These are phyloP conservation scores for Stegana nigrithorax DNA, from an alignment of 2,888 invertebrate genomes.

Conservation along the genomic window DNA sequence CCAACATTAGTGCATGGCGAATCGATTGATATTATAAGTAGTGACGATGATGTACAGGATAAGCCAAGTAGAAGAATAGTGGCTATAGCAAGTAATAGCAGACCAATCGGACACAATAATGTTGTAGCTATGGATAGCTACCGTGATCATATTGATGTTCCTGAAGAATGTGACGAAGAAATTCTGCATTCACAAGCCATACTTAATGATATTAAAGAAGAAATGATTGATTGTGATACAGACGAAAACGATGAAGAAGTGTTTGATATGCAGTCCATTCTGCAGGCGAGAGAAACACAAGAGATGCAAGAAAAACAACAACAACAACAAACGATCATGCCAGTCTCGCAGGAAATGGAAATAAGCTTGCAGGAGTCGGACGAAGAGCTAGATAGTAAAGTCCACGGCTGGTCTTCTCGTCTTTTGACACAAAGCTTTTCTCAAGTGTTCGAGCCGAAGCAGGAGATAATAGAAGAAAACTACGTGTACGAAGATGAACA, in stretches of 20 bases:
- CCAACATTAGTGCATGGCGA: constrained; percentile 25
- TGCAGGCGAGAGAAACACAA: not conserved
- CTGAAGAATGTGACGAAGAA: constrained; percentile 48
- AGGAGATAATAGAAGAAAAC: constrained; percentile 39
- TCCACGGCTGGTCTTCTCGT: constrained; percentile 55
- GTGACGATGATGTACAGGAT: constrained; percentile 39
- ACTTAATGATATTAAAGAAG: constrained; percentile 57
- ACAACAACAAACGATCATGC: constrained; percentile 15
- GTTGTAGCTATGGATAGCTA: too few species aligned
- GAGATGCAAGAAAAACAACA: not conserved
- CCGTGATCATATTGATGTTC: not conserved
- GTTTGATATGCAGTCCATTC: not conserved
- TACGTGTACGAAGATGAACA: constrained; percentile 42
- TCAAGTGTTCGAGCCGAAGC: constrained; percentile 19
- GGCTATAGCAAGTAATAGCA: too few species aligned
- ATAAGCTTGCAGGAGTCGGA: too few species aligned
- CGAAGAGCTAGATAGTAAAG: constrained; percentile 50
- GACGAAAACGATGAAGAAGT: constrained; percentile 29
- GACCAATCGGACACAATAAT: not conserved
- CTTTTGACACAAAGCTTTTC: too few species aligned
- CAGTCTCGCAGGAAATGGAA: constrained; percentile 50
- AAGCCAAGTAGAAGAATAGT: too few species aligned
- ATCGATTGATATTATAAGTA: constrained; percentile 34
- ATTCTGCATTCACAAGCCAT: constrained; percentile 56
- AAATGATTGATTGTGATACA: constrained; percentile 40